Evolutionary conservation across 2,797 vertebrate genomes (phyloP).

Genomic region (Muscicapa comitata): DNA sequence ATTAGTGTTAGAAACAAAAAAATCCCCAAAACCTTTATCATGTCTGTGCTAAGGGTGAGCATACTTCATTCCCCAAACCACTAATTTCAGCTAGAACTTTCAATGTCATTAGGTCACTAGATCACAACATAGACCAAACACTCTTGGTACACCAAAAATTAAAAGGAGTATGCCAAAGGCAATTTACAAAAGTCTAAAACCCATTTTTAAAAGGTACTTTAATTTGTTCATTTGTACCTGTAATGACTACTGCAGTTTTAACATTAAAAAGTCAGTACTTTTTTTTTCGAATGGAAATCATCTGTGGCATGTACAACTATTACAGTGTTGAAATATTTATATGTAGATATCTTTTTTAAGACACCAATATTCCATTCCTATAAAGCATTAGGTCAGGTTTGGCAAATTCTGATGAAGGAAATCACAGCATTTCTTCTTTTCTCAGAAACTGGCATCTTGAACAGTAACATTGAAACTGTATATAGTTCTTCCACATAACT

Average conservation of each 20-base stretch:
- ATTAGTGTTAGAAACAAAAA: slow-evolving; percentile 14
- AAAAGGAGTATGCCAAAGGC: slow-evolving; percentile 17
- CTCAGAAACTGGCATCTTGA: slow-evolving; percentile 68
- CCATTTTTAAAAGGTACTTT: slow-evolving; percentile 60
- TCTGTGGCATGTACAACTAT: slow-evolving; percentile 50
- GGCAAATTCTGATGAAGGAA: slow-evolving; percentile 57
- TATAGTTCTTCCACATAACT: slow-evolving; percentile 43
- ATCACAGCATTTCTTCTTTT: slow-evolving; percentile 28
- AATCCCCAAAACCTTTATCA: neutral
- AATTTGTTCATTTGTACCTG: slow-evolving; percentile 67
- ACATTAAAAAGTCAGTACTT: slow-evolving; percentile 63
- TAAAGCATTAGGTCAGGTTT: slow-evolving; percentile 59
- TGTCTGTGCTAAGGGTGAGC: neutral
- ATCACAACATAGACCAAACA: neutral
- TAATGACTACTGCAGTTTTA: slow-evolving; percentile 48
- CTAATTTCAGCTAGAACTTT: neutral
- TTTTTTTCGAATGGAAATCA: slow-evolving; percentile 48
- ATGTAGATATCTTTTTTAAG: slow-evolving; percentile 15
- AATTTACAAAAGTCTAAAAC: slow-evolving; percentile 63
- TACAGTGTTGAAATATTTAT: slow-evolving; percentile 36
- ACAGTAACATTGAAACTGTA: slow-evolving; percentile 46
- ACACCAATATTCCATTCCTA: slow-evolving; percentile 45
- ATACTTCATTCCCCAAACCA: slow-evolving; percentile 5
- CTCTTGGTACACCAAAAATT: neutral
- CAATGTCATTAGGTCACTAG: neutral